phyloP scores from a whole-genome alignment of 2,797 vertebrate species.

The Orestias chungarensis region DNA sequence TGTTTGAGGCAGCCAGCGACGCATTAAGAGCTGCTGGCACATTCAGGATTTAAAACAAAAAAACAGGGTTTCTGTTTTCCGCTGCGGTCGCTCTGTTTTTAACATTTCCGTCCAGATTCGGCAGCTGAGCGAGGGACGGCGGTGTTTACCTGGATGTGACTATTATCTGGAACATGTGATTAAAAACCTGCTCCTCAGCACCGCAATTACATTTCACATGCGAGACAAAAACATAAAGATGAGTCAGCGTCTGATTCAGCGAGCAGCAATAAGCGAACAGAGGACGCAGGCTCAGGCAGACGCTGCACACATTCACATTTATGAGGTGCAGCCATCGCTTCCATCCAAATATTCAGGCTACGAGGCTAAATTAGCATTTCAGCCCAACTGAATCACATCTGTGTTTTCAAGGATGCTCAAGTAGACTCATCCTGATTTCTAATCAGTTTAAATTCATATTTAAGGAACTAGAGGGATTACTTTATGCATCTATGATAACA shows the following conservation, averaged over 20 bases:
- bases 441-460: no score
- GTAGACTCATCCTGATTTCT: neutral
- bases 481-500: no score
- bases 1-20: no score
- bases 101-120: neutral
- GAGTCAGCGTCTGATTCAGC: neutral
- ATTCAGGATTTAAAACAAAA: constrained; percentile 6
- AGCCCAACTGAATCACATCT: neutral
- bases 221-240: neutral
- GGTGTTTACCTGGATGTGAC: neutral
- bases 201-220: neutral
- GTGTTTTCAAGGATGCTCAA: neutral
- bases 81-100: neutral
- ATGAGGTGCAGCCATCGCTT: neutral
- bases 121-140: neutral
- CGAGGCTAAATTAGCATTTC: neutral
- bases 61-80: neutral
- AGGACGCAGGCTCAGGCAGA: constrained; percentile 3
- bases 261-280: neutral
- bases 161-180: neutral
- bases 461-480: no score
- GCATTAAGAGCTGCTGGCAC: constrained; percentile 2
- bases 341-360: constrained; percentile 13
- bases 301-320: constrained; percentile 12
- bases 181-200: neutral